These are phyloP conservation scores for Lates japonicus DNA, from an alignment of 2,797 vertebrate species.

Conservation along the genomic window DNA sequence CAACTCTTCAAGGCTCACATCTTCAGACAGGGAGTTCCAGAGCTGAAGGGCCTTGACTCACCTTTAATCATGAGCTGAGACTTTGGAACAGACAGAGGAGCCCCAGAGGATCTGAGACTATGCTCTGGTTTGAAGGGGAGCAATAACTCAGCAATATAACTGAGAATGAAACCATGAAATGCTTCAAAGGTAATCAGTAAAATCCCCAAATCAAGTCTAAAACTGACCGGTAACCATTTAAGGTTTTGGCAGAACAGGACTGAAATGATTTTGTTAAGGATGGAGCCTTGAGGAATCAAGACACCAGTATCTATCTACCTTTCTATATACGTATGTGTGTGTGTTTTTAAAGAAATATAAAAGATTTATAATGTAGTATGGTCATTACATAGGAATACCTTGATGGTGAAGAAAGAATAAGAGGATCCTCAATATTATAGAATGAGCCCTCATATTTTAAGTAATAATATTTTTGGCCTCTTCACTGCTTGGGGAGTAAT, in stretches of 20 bases:
- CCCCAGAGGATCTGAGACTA: neutral
- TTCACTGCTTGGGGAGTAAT: neutral
- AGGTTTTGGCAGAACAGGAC: neutral
- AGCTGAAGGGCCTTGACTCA: neutral
- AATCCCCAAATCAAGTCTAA: neutral
- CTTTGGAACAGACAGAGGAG: neutral
- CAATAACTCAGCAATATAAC: neutral
- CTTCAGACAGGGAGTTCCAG: neutral
- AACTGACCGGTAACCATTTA: neutral
- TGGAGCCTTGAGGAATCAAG: too few relatives aligned
- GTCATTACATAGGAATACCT: neutral
- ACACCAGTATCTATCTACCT: neutral
- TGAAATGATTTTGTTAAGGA: neutral
- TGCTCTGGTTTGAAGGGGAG: neutral
- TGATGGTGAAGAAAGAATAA: neutral
- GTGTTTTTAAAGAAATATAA: neutral
- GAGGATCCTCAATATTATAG: neutral
- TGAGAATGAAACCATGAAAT: neutral
- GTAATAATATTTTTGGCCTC: neutral
- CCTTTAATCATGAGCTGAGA: neutral
- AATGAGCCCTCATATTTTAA: neutral
- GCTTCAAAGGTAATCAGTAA: neutral
- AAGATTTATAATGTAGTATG: neutral
- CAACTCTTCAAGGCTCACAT: neutral
- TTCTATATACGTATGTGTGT: neutral